phyloP scores from a whole-genome alignment of 2,113 vertebrate species.

The Pycnonotus jocosus region DNA sequence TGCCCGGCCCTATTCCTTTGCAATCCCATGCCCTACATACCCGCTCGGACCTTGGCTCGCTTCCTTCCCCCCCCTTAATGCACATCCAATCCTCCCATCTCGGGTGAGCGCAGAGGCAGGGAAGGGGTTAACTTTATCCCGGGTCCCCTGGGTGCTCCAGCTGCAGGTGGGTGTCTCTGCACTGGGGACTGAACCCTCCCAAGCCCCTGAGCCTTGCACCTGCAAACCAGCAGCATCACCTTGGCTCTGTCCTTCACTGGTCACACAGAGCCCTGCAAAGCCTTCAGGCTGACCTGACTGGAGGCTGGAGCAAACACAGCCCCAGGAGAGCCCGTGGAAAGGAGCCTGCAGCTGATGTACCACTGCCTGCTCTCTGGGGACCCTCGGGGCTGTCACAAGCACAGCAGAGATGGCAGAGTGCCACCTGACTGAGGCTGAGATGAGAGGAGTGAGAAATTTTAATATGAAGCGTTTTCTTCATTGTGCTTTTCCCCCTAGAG shows the following conservation, averaged over 20 bases:
- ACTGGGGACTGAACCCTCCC: background rate
- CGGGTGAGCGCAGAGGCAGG: background rate
- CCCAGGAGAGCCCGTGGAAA: background rate
- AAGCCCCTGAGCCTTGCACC: background rate
- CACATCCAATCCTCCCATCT: background rate
- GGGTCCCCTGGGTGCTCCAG: background rate
- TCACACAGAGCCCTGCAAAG: background rate
- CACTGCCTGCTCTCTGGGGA: background rate
- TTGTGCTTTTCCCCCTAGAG: background rate
- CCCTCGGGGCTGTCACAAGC: background rate
- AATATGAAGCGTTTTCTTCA: background rate
- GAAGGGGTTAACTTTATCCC: fast-evolving
- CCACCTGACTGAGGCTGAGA: background rate
- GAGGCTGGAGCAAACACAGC: background rate
- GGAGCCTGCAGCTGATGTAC: background rate
- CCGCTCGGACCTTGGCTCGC: background rate
- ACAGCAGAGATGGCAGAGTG: background rate
- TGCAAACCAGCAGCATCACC: background rate
- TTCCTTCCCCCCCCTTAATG: background rate
- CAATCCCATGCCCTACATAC: constrained; percentile 44
- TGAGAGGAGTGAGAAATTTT: background rate
- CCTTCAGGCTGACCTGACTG: background rate
- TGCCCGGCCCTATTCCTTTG: background rate
- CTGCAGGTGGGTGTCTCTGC: background rate
- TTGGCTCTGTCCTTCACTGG: background rate